Evolutionary conservation across 1,140 invertebrate species (phyloP).

Genomic region (Drosophila nannoptera): DNA sequence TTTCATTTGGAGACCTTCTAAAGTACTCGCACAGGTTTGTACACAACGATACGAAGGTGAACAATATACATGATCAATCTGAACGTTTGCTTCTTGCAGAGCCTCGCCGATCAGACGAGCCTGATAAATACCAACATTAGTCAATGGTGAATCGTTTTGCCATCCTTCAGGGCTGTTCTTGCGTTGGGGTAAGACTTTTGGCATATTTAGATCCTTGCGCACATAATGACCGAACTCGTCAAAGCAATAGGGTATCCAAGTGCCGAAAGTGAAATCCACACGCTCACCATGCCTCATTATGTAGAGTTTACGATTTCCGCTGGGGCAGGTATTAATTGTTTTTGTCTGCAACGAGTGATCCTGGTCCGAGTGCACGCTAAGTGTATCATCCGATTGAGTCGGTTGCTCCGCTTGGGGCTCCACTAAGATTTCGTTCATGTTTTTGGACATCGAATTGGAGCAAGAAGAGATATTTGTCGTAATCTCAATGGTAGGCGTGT

Average conservation of each 20-base stretch:
- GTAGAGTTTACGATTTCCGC: constrained; percentile 81
- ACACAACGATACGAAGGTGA: constrained; percentile 94
- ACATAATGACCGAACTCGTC: constrained; percentile 88
- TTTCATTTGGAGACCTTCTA: constrained; percentile 54
- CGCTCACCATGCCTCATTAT: constrained; percentile 88
- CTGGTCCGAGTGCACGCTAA: constrained; percentile 65
- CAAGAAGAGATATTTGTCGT: constrained; percentile 65
- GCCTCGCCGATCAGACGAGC: constrained; percentile 88
- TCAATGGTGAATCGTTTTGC: constrained; percentile 91
- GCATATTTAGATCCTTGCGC: constrained; percentile 94
- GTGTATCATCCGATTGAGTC: constrained; percentile 65
- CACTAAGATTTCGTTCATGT: constrained; percentile 69
- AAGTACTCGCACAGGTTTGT: constrained; percentile 89
- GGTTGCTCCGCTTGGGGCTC: constrained; percentile 56
- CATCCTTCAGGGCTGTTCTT: constrained; percentile 84
- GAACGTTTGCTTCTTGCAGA: constrained; percentile 84
- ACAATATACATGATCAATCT: constrained; percentile 87
- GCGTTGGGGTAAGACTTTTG: constrained; percentile 83
- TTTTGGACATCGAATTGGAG: constrained; percentile 54
- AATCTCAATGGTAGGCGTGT: constrained; percentile 72
- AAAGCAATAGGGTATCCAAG: constrained; percentile 92
- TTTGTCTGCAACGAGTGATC: constrained; percentile 43
- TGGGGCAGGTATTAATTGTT: constrained; percentile 34
- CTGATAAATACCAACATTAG: constrained; percentile 88
- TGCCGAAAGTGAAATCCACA: constrained; percentile 94